Evolutionary conservation across 2,113 vertebrate genomes (phyloP).

Genomic region (Thermophis baileyi): DNA sequence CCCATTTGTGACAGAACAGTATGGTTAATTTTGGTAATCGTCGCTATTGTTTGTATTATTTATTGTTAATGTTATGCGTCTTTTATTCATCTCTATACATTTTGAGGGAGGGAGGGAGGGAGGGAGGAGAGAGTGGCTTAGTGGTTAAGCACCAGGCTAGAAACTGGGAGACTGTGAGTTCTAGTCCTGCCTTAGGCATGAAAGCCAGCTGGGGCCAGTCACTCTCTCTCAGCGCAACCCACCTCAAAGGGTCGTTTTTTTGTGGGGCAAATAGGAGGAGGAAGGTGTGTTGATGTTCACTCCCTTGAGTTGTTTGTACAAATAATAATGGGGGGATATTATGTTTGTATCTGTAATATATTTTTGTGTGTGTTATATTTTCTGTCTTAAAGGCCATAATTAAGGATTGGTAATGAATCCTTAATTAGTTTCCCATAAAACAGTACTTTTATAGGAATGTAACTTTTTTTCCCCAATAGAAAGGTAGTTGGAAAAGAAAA

Average conservation of each 20-base stretch:
- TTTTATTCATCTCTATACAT: not conserved
- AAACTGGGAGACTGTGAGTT: not conserved
- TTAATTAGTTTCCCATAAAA: not conserved
- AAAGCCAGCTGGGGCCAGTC: not conserved
- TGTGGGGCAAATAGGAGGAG: not conserved
- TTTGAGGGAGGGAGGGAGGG: not conserved
- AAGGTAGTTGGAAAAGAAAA: not conserved
- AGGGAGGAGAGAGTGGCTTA: not conserved
- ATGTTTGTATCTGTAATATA: not conserved
- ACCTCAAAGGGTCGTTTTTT: not conserved
- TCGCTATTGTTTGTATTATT: not conserved
- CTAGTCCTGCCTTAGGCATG: not conserved
- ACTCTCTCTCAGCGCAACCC: not conserved
- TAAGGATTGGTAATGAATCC: not conserved
- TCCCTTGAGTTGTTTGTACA: not conserved
- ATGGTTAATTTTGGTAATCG: not conserved
- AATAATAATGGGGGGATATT: not conserved
- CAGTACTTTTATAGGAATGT: not conserved
- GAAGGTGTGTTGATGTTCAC: not conserved
- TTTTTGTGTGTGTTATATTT: not conserved
- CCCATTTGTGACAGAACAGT: not conserved
- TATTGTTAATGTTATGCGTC: not conserved
- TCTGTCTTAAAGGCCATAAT: not conserved
- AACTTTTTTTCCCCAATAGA: not conserved
- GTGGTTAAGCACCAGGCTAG: not conserved